Conservation (phyloP, 2,113 vertebrate genomes). For the Ailuropoda melanoleuca region DNA sequence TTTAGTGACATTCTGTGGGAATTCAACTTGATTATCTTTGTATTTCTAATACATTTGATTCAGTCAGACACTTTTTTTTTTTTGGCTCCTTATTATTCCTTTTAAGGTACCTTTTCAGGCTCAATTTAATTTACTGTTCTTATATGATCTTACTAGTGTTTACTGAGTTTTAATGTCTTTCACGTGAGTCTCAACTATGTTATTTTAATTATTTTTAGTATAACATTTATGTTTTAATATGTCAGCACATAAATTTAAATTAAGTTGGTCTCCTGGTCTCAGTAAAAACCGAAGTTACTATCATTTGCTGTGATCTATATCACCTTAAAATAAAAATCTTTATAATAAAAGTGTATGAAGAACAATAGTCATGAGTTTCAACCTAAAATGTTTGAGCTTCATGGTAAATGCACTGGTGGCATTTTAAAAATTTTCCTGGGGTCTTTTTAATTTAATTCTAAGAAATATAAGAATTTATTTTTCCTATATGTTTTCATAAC, state of each 20-base stretch:
- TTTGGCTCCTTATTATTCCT: neutral
- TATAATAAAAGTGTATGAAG: neutral
- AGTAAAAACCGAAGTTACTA: neutral
- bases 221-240: neutral
- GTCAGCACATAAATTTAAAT: neutral
- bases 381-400: neutral
- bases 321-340: neutral
- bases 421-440: neutral
- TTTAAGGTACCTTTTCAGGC: neutral
- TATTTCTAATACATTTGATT: neutral
- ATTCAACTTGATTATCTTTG: neutral
- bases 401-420: neutral
- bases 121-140: neutral
- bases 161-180: neutral
- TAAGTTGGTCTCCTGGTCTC: neutral
- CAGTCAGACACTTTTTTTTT: neutral
- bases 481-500: neutral
- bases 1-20: neutral
- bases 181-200: neutral
- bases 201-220: neutral
- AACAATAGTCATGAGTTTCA: neutral
- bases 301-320: neutral
- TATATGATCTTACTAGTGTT: neutral
- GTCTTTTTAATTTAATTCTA: neutral
- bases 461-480: neutral